Base-by-base conservation (phyloP, 2,797 vertebrate genomes). In the Tachyglossus aculeatus region DNA sequence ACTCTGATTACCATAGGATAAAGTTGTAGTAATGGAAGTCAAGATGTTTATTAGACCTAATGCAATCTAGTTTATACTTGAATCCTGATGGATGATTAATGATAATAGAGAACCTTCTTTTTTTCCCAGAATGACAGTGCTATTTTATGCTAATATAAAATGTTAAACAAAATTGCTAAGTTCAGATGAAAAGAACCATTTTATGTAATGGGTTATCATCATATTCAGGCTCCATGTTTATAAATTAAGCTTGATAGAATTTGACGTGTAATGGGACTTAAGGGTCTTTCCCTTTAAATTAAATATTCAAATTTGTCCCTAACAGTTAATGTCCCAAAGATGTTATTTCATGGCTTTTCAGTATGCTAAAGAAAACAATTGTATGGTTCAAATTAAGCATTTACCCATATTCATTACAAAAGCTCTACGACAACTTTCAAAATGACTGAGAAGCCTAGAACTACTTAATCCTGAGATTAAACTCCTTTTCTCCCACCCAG, bases 191-290 rank as follows among this genome's bases (percentile, higher is more conserved):
- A 51, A 64, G 50, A 34, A 64, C 70, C 33, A 64, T 65, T 55
- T 33, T 41, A 13, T 60, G 44, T 71, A 73, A 58, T 39, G 67
- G 22, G 37, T 56, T 63, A 37, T 44, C 34, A 41, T 55, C 31
- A 61, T 53, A 82, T 73, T 52, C 51, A 55, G 3, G 19, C 9
- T 27, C 5, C 33, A 2, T 51, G 7, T 55, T 37, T 62, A n/a
- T 51, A 60, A 39, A 69, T 77, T 69, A 69, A 31, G n/a, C 16
- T 53, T 77, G 16, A 39, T 73, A 24, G 10, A 12, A 29, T 55
- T 73, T 67, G 32, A 37, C 38, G n/a, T 21, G 29, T 67, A 71
- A 80, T 76, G 64, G 47, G 36, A 3, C 18, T 71, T 29, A 41
- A 58, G 32, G 22, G n/a, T 47, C 45, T 51, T 61, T 57, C 7